These are phyloP conservation scores for Chamaedrilus cognettii DNA, from an alignment of 2,888 invertebrate genomes.

Conservation along the genomic window DNA sequence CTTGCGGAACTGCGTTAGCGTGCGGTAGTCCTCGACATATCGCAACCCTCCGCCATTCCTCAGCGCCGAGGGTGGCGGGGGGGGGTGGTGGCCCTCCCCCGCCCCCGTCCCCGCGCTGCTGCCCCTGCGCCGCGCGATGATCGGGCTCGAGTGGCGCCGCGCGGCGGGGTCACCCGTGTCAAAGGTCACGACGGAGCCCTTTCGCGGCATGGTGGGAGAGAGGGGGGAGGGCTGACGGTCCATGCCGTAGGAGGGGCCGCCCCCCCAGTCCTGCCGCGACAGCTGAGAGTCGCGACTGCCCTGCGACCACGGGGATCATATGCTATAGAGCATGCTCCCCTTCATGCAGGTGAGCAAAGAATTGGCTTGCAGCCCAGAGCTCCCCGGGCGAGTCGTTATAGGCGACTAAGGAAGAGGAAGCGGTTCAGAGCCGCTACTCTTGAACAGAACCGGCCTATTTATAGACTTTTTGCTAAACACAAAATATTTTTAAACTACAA, in stretches of 20 bases:
- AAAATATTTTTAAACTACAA: too few relatives aligned
- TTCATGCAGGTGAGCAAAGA: too few relatives aligned
- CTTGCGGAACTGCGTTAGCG: slow-evolving; percentile 20
- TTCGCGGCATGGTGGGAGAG: slow-evolving; percentile 26
- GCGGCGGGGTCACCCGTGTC: slow-evolving; percentile 28
- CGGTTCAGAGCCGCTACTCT: too few relatives aligned
- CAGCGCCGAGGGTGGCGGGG: slow-evolving; percentile 12
- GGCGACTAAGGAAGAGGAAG: too few relatives aligned
- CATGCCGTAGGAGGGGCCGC: slow-evolving; percentile 29
- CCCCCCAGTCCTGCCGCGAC: slow-evolving; percentile 35
- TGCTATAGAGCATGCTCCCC: too few relatives aligned
- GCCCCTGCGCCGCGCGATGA: slow-evolving; percentile 27
- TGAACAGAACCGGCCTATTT: too few relatives aligned
- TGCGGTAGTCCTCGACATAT: slow-evolving; percentile 7
- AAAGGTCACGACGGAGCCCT: slow-evolving; percentile 35
- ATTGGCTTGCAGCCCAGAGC: too few relatives aligned
- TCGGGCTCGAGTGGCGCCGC: slow-evolving; percentile 37
- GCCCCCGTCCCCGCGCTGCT: neutral
- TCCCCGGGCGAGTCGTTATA: too few relatives aligned
- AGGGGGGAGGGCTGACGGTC: slow-evolving; percentile 22
- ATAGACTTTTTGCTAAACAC: too few relatives aligned
- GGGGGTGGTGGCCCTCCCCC: neutral
- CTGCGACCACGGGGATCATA: too few relatives aligned
- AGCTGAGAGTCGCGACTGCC: slow-evolving; percentile 38
- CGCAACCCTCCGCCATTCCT: neutral